Percentiles rank a stretch among this genome's conserved stretches.
These are phyloP conservation scores for Grallaria varia DNA, from an alignment of 2,113 vertebrate genomes.

Conservation along the genomic window DNA sequence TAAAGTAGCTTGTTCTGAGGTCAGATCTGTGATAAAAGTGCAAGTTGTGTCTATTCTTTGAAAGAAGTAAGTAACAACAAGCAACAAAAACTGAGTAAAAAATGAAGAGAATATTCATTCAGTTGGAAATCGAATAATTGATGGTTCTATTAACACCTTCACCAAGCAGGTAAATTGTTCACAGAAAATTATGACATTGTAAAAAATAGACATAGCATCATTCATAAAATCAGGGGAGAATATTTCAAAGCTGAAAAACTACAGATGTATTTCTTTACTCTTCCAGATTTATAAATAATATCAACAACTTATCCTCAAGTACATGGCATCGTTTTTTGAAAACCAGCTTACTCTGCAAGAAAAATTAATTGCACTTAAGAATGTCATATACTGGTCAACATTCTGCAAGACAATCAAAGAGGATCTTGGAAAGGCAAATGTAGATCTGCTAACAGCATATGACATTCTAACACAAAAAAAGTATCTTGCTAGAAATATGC, in stretches of 20 bases:
- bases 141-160: not conserved
- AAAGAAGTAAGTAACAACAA: not conserved
- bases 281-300: not conserved
- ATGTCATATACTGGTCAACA: not conserved
- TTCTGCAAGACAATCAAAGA: not conserved
- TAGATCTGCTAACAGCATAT: not conserved
- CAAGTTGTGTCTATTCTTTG: not conserved
- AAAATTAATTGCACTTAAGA: not conserved
- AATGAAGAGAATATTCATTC: not conserved
- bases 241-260: not conserved
- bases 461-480: not conserved
- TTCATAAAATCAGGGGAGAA: not conserved
- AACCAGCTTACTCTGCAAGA: not conserved
- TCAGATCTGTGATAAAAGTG: not conserved
- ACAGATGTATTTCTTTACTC: not conserved
- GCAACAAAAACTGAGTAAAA: not conserved
- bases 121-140: not conserved
- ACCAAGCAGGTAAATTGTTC: not conserved
- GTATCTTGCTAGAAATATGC: not conserved
- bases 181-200: not conserved
- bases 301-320: not conserved
- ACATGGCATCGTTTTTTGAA: not conserved
- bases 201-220: not conserved
- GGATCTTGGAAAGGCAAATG: not conserved
- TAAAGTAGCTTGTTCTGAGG: not conserved